Evolutionary conservation across 2,113 vertebrate species (phyloP), one percentile per base, ranked within the genome.

Genomic region (Thomomys bottae): DNA sequence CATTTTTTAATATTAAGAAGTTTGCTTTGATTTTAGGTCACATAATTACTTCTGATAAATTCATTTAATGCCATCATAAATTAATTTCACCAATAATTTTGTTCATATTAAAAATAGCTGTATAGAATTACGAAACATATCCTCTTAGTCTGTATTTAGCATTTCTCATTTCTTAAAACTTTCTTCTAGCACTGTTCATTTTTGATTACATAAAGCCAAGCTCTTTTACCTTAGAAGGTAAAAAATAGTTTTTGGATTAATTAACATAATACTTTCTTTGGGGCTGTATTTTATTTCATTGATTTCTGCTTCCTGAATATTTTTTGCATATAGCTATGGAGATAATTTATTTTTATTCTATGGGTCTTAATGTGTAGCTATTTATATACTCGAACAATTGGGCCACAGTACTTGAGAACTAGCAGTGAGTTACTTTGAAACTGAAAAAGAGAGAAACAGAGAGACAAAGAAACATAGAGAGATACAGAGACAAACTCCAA

Each of bases 161-260:
- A 84, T 57, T 80, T 75, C 38, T 57, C 18, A 84, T 57, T 80
- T 75, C 38, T 57, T 75, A 80, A 84, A 59, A 57, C 2, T 24
- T 30, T 84, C 84, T 63, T 4, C 36, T 64, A 15, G 30, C 12
- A 40, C 71, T 63, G 79, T 89, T 68, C 21, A 32, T 70, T 17
- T 90, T 75, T 88, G 7, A 0, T 84, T 14, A 79, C 4, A 61
- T 68, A 84, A 84, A 79, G 7, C 2, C 3, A 30, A 67, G 68
- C 6, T 59, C 72, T 66, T 87, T 84, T 89, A 87, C 78, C 32
- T 67, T 78, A 83, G n/a, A 78, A 34, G n/a, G 12, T 67, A 87
- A 77, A 2, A 73, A 87, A 23, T 84, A 36, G 26, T 36, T 79
- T 15, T 87, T 49, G 4, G 49, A 8, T 49, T 49, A 8, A 36